A percentile compares a stretch with the other conserved stretches of the same genome.
Evolutionary conservation across 2,113 vertebrate genomes (phyloP).

Genomic region (Psittacara wagleri): DNA sequence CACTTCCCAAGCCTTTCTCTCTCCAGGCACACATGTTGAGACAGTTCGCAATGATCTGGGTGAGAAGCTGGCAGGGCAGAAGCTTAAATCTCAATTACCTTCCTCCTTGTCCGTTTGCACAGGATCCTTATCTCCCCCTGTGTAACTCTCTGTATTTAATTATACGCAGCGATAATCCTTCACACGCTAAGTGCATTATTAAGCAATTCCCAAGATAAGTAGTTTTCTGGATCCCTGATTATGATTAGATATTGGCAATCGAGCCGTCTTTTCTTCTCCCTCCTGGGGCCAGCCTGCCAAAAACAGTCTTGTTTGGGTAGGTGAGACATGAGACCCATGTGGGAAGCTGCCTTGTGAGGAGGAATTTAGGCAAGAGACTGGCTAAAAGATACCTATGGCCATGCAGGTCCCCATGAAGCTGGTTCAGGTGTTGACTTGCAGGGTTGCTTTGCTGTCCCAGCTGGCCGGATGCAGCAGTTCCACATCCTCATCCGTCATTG

Average conservation of each 20-base stretch:
- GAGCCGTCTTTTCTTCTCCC: constrained; percentile 11
- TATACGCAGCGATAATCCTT: not conserved
- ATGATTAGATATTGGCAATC: constrained; percentile 30
- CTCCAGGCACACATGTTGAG: not conserved
- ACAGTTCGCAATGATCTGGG: not conserved
- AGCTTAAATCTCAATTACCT: constrained; percentile 30
- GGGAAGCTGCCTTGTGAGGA: not conserved
- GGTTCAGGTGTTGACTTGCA: not conserved
- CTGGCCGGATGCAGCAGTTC: not conserved
- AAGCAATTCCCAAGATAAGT: constrained; percentile 6
- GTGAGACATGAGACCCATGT: not conserved
- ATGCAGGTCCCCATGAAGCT: not conserved
- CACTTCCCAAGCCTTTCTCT: not conserved
- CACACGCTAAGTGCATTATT: not conserved
- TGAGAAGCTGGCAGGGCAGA: constrained; percentile 35
- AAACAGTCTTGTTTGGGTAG: not conserved
- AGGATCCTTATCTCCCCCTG: constrained; percentile 30
- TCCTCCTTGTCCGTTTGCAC: not conserved
- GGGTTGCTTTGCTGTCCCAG: not conserved
- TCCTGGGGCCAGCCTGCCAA: not conserved
- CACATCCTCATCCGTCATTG: accelerated
- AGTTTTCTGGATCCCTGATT: constrained; percentile 16
- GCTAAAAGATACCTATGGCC: not conserved
- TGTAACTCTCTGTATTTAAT: constrained; percentile 20
- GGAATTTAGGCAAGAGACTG: not conserved